Evolutionary conservation across 1,140 invertebrate species (phyloP), one percentile per base, ranked within the genome.

Genomic region (Oncopodura yosiiana): DNA sequence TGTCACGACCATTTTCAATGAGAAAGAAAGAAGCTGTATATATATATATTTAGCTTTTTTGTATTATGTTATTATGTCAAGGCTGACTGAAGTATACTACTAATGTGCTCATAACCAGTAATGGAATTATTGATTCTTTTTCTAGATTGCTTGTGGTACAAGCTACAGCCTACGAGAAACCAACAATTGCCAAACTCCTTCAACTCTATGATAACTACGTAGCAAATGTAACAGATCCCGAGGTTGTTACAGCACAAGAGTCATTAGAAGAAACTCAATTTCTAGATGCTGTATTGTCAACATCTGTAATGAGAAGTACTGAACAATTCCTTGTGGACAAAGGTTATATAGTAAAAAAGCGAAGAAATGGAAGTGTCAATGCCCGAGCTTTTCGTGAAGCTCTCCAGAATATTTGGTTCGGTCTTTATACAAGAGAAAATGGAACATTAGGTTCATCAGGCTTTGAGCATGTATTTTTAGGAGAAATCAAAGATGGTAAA

Each of bases 401-500:
- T 2, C 68, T 92, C 14, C 78, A 83, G 62, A 76, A 78, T 56
- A 72, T 90, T 44, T 89, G 86, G 86, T 89, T 89, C 66, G 80
- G 78, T 3, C 72, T 88, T 56, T 92, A 88, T 66, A 82, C 85
- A 1, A 73, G 87, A 51, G 83, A 83, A 0, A 75, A 77, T 62
- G 81, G 82, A 16, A 81, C 78, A 67, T 79, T 84, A 8, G 81
- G 84, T 18, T 88, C 85, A 60, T 83, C 81, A 23, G 87, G 84
- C 1, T 90, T 92, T 66, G 88, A 93, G 68, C 88, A 93, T 64
- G 77, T 87, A 21, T 92, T 91, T 67, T 72, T 93, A 2, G 82
- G 85, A 0, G 88, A 93, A 75, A 71, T 87, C 0, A 82, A 87
- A 71, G 78, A 80, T 64, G 71, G 77, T n/a, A n/a, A n/a, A n/a